phyloP scores from a whole-genome alignment of 92 coral and sea anemone genomes.

The Heteractis magnifica region DNA sequence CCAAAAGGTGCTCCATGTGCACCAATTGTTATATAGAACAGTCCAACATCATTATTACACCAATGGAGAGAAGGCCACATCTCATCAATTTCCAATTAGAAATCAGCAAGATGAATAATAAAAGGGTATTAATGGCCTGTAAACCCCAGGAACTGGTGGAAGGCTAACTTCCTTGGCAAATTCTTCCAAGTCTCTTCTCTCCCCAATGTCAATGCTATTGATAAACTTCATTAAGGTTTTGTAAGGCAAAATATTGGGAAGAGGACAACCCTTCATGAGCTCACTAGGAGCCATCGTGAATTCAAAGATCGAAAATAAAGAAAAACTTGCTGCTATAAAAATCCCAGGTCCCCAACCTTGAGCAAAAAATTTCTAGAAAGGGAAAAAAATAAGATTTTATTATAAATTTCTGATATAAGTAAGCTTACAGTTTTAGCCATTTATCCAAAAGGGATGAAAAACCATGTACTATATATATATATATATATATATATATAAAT shows the following conservation, averaged over 20 bases:
- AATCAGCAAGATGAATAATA: neutral
- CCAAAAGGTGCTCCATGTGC: conserved; percentile 35
- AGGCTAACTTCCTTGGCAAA: neutral
- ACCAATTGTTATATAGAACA: conserved; percentile 14
- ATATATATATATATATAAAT: too few species aligned
- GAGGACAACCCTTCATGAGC: neutral
- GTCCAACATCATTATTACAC: conserved; percentile 3
- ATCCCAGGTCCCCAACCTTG: neutral
- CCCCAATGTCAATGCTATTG: conserved; percentile 1
- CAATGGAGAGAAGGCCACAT: neutral
- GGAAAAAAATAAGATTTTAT: neutral
- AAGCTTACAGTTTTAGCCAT: too few species aligned
- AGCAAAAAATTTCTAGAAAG: neutral
- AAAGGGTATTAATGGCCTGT: neutral
- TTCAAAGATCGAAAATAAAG: neutral
- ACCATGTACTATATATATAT: too few species aligned
- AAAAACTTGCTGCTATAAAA: neutral
- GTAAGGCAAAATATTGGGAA: conserved; percentile 5
- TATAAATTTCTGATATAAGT: too few species aligned
- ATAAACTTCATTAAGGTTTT: neutral
- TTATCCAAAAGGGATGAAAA: too few species aligned
- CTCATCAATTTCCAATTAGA: neutral
- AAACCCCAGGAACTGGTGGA: neutral
- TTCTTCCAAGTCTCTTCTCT: neutral
- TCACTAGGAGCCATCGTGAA: neutral